These are phyloP conservation scores for Osmoderma eremita DNA, from an alignment of 2,888 invertebrate species.

Conservation along the genomic window DNA sequence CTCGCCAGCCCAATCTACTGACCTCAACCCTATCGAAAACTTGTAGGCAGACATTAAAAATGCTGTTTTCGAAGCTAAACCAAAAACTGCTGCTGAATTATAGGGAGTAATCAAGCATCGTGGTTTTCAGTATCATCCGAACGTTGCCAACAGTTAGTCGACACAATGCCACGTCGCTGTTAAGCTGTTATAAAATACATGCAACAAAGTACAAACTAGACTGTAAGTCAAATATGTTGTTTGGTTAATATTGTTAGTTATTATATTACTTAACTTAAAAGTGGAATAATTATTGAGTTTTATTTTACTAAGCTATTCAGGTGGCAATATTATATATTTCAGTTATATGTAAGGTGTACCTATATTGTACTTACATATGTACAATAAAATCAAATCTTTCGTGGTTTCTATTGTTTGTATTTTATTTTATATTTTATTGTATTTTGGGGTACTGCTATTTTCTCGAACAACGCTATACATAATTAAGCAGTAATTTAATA, in stretches of 20 bases:
- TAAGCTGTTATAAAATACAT: no score
- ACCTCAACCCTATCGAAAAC: not conserved
- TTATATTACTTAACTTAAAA: not conserved
- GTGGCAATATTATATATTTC: no score
- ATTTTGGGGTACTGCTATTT: no score
- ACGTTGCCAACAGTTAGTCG: slow-evolving; percentile 5
- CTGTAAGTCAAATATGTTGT: no score
- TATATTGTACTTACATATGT: slow-evolving; percentile 10
- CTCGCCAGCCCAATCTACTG: not conserved
- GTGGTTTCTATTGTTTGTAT: not conserved
- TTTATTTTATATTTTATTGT: no score
- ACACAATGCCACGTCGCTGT: slow-evolving; percentile 1
- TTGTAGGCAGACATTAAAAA: not conserved
- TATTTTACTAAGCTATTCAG: not conserved
- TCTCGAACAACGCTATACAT: no score
- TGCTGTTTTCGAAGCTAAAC: not conserved
- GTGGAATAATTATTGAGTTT: slow-evolving; percentile 2
- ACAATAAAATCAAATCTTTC: slow-evolving; percentile 4
- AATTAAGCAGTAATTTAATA: no score
- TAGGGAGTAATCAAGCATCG: not conserved
- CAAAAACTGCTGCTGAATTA: not conserved
- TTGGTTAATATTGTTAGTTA: slow-evolving; percentile 3
- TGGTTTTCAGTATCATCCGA: not conserved
- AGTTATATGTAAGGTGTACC: no score
- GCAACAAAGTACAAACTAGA: no score